phyloP scores from a whole-genome alignment of 2,113 vertebrate genomes.

The Xiphophorus couchianus region DNA sequence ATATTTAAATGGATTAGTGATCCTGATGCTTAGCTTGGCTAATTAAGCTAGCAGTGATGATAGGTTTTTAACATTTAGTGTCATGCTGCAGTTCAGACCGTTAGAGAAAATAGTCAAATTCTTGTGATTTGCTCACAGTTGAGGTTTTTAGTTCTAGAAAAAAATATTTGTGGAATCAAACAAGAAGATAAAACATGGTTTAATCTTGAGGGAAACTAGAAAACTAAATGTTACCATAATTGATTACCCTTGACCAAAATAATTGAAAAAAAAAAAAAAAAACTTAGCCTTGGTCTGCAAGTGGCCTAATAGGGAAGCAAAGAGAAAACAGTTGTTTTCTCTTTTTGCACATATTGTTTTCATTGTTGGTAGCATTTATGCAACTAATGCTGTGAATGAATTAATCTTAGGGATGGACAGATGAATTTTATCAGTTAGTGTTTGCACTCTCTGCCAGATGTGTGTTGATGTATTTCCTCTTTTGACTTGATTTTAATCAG shows the following conservation, averaged over 20 bases:
- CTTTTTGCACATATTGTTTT: conserved; percentile 68
- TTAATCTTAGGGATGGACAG: conserved; percentile 38
- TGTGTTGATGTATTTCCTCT: conserved; percentile 8
- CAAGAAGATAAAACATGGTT: background rate
- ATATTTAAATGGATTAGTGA: conserved; percentile 24
- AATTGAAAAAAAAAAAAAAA: too few relatives aligned
- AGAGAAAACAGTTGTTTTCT: conserved; percentile 39
- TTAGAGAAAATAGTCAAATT: conserved; percentile 27
- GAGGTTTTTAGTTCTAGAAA: background rate
- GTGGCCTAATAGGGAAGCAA: conserved; percentile 14
- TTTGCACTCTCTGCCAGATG: conserved; percentile 38
- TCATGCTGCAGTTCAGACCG: conserved; percentile 2
- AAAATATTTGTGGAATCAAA: background rate
- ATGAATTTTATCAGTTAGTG: conserved; percentile 26
- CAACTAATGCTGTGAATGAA: conserved; percentile 61
- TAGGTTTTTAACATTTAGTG: conserved; percentile 36
- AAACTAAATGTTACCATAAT: conserved; percentile 10
- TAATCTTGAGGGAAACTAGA: background rate
- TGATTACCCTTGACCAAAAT: background rate
- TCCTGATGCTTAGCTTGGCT: conserved; percentile 50
- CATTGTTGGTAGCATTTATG: conserved; percentile 66
- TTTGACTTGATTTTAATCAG: conserved; percentile 32
- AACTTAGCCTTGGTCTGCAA: conserved; percentile 29
- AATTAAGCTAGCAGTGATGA: conserved; percentile 29
- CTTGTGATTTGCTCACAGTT: conserved; percentile 7